These are phyloP conservation scores for Microctonus hyperodae DNA, from an alignment of 2,888 invertebrate genomes.

Conservation along the genomic window DNA sequence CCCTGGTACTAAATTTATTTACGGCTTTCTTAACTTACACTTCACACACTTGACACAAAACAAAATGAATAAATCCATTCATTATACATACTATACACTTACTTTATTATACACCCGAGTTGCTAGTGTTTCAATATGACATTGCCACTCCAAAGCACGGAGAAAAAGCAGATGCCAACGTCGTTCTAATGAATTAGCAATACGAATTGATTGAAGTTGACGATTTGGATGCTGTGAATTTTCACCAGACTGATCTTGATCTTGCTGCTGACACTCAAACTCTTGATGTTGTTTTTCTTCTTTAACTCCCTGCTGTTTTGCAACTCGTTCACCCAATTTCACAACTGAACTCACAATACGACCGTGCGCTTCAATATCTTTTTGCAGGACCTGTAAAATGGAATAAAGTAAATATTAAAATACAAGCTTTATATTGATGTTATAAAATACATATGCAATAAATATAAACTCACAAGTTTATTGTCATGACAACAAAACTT, in stretches of 20 bases:
- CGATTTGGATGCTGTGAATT: constrained; percentile 44
- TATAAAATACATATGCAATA: background rate
- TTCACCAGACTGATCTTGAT: constrained; percentile 48
- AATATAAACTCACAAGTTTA: constrained; percentile 2
- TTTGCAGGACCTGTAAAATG: constrained; percentile 84
- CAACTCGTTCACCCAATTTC: constrained; percentile 74
- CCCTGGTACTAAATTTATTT: background rate
- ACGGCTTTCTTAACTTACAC: too few species aligned
- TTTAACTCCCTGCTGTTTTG: constrained; percentile 42
- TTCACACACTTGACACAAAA: background rate
- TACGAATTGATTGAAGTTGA: constrained; percentile 62
- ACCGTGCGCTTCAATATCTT: constrained; percentile 91
- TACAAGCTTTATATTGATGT: background rate
- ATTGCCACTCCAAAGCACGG: constrained; percentile 91
- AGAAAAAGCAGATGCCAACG: constrained; percentile 92
- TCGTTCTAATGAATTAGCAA: constrained; percentile 78
- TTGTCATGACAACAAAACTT: constrained; percentile 25
- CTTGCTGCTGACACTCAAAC: constrained; percentile 37
- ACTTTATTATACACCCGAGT: constrained; percentile 73
- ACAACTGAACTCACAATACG: constrained; percentile 82
- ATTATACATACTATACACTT: constrained; percentile 51
- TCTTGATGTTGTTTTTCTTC: constrained; percentile 50
- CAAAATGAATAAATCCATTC: background rate
- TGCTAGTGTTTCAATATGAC: constrained; percentile 83
- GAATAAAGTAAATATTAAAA: constrained; percentile 30